phyloP scores from a whole-genome alignment of 92 coral and sea anemone species.

The Zoanthus sansibaricus region DNA sequence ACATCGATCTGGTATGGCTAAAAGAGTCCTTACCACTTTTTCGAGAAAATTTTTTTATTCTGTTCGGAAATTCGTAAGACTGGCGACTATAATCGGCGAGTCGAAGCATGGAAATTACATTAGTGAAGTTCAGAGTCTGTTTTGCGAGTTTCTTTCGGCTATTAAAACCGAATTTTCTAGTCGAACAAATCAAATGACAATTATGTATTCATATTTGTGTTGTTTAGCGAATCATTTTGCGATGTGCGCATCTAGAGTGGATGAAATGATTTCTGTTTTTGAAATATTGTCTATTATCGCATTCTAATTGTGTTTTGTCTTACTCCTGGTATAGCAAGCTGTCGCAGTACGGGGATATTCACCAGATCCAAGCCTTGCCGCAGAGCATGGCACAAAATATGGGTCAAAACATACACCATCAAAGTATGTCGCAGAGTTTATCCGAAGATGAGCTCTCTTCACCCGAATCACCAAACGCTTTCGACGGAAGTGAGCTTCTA shows the following conservation, averaged over 20 bases:
- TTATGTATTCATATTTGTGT: conserved; percentile 34
- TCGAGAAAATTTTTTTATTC: conserved; percentile 41
- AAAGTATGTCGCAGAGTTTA: conserved; percentile 65
- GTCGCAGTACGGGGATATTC: conserved; percentile 87
- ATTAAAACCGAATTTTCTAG: background rate
- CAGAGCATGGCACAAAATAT: conserved; percentile 81
- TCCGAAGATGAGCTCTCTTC: conserved; percentile 98
- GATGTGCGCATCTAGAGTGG: conserved; percentile 37
- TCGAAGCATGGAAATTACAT: conserved; percentile 13
- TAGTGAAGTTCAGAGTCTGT: background rate
- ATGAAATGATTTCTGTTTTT: conserved; percentile 39
- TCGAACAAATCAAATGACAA: background rate
- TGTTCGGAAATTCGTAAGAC: background rate
- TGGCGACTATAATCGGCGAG: background rate
- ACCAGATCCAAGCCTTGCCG: conserved; percentile 77
- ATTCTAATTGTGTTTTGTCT: conserved; percentile 13
- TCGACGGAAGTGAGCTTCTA: conserved; percentile 88
- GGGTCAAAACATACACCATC: conserved; percentile 54
- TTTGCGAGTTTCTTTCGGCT: background rate
- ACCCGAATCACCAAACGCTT: conserved; percentile 96
- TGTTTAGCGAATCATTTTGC: conserved; percentile 19
- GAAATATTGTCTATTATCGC: conserved; percentile 10
- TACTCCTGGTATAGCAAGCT: conserved; percentile 73
- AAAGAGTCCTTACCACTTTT: conserved; percentile 63
- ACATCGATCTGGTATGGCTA: conserved; percentile 56